Percentiles rank a stretch among this genome's conserved stretches.
These are phyloP conservation scores for Poeciliopsis retropinna DNA, from an alignment of 2,113 vertebrate species.

Conservation along the genomic window DNA sequence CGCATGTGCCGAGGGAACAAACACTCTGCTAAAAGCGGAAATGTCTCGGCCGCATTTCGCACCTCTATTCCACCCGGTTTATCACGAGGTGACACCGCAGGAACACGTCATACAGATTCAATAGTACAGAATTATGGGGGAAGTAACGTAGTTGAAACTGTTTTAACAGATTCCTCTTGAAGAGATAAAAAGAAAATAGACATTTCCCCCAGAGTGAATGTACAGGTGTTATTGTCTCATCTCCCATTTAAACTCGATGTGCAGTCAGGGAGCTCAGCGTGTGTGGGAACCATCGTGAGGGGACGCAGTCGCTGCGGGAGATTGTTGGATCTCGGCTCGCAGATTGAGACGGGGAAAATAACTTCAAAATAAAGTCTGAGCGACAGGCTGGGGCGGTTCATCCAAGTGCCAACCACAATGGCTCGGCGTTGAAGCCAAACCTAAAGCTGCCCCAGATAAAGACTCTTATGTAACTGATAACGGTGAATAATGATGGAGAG, in stretches of 20 bases:
- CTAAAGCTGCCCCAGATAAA: neutral
- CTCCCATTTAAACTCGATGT: conserved; percentile 22
- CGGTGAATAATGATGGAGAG: neutral
- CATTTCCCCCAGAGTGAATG: conserved; percentile 7
- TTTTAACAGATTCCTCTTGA: neutral
- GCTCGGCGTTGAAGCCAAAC: conserved; percentile 25
- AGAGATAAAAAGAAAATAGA: neutral
- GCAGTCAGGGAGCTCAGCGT: conserved; percentile 21
- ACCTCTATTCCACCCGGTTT: neutral
- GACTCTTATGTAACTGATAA: neutral
- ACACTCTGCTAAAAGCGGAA: neutral
- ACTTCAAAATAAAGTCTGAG: conserved; percentile 28
- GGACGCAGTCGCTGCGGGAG: conserved; percentile 29
- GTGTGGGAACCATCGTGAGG: neutral
- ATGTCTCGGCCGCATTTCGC: neutral
- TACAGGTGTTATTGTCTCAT: neutral
- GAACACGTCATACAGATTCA: neutral
- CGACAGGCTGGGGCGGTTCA: conserved; percentile 43
- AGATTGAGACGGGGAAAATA: conserved; percentile 36
- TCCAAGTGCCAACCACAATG: conserved; percentile 36
- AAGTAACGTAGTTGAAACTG: neutral
- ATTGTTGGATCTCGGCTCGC: conserved; percentile 23
- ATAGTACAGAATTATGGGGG: neutral
- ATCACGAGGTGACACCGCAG: neutral
- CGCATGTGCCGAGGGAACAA: neutral